Evolutionary conservation across 2,797 vertebrate genomes (phyloP), one percentile per base, ranked within the genome.

Genomic region (Danio albolineatus): DNA sequence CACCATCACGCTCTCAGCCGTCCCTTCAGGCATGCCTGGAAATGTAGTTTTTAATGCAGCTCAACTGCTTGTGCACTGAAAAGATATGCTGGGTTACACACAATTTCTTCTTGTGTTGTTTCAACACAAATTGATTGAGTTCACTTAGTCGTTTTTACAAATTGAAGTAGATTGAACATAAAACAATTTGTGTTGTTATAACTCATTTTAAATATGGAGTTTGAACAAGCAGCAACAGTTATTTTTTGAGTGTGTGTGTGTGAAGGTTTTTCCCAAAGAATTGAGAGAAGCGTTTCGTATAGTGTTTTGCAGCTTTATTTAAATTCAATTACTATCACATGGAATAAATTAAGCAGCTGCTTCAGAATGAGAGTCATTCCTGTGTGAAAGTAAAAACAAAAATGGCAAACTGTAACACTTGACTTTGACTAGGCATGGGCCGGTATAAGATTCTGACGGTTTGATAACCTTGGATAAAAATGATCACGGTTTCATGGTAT

Each of bases 21-120:
- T 44, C 69, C 44, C 69, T 16, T 8, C 60, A 41, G 48, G 74
- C 75, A 46, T 84, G 57, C 43, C 16, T 79, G 78, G 70, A 80
- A 78, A 66, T 86, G 80, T 82, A 78, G 79, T 83, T 82, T 80
- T 57, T 66, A 12, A 8, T 44, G 36, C 13, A 48, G 64, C 43
- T 28, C 14, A 72, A 61, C n/a, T 21, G 54, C 28, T 28, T 28
- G 28, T n/a, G n/a, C n/a, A n/a, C n/a, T n/a, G n/a, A n/a, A n/a
- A n/a, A n/a, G n/a, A n/a, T n/a, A n/a, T n/a, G n/a, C n/a, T n/a
- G n/a, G n/a, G n/a, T n/a, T n/a, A n/a, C n/a, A n/a, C n/a, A n/a
- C n/a, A n/a, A n/a, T n/a, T n/a, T n/a, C n/a, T n/a, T n/a, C n/a
- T n/a, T n/a, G n/a, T n/a, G n/a, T n/a, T n/a, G n/a, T n/a, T n/a